phyloP scores from a whole-genome alignment of 2,113 vertebrate genomes.

The Furnarius figulus region DNA sequence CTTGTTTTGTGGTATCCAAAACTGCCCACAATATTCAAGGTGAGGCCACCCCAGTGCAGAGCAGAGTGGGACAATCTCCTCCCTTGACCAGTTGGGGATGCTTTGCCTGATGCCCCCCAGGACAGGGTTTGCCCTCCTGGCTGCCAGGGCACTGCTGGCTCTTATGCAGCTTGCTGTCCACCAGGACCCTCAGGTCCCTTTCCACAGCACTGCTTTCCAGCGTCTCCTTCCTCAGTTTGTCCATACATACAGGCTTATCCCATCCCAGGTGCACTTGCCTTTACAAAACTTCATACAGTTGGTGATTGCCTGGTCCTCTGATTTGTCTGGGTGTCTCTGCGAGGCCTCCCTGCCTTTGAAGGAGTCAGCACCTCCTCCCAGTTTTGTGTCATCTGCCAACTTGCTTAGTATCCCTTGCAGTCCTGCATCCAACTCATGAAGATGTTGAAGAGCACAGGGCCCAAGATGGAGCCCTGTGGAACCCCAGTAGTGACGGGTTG shows the following conservation, averaged over 20 bases:
- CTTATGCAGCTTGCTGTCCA: fast-evolving
- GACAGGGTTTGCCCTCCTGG: fast-evolving
- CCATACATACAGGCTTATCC: fast-evolving
- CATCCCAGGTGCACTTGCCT: background rate
- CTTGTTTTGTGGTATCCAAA: background rate
- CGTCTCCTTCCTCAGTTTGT: background rate
- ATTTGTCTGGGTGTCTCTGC: fast-evolving
- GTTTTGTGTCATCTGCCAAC: background rate
- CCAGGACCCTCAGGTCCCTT: background rate
- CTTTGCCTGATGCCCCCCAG: background rate
- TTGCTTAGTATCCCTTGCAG: too few species aligned
- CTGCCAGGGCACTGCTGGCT: background rate
- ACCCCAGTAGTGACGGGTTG: background rate
- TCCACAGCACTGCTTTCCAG: fast-evolving
- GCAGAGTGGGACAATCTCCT: fast-evolving
- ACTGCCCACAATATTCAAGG: fast-evolving
- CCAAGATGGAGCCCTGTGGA: background rate
- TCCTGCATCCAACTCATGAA: background rate
- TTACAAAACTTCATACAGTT: background rate
- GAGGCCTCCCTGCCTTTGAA: background rate
- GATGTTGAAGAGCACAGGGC: background rate
- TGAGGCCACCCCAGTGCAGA: fast-evolving
- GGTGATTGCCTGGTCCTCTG: background rate
- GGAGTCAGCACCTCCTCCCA: background rate
- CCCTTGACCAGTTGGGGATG: fast-evolving